A percentile compares a stretch with the other conserved stretches of the same genome.
Evolutionary conservation across 2,888 invertebrate genomes (phyloP).

Genomic region (Thymelicus sylvestris): DNA sequence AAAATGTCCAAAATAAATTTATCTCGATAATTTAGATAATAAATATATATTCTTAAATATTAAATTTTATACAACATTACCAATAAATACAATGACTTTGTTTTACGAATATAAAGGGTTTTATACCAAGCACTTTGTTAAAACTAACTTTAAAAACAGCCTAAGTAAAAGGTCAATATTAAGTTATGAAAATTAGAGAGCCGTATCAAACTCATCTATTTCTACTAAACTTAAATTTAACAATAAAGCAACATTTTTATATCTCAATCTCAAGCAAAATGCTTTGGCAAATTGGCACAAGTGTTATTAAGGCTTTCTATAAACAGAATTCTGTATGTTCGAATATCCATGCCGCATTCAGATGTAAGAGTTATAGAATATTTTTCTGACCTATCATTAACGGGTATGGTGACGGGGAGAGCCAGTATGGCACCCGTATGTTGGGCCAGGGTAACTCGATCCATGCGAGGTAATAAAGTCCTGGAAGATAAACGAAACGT

Average conservation of each 20-base stretch:
- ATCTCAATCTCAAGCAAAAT: neutral
- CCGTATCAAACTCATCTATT: neutral
- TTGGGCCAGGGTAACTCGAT: conserved; percentile 59
- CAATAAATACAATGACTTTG: too few relatives aligned
- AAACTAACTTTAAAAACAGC: too few relatives aligned
- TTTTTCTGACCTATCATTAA: conserved; percentile 62
- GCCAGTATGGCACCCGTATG: conserved; percentile 60
- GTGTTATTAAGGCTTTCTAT: conserved; percentile 46
- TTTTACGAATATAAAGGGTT: too few relatives aligned
- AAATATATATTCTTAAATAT: too few relatives aligned
- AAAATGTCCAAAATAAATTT: too few relatives aligned
- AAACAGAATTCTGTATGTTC: conserved; percentile 70
- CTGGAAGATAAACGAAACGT: conserved; percentile 63
- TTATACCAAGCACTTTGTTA: too few relatives aligned
- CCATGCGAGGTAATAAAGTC: conserved; percentile 57
- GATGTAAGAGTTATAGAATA: conserved; percentile 71
- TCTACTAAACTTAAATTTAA: neutral
- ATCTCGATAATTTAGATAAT: too few relatives aligned
- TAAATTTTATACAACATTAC: too few relatives aligned
- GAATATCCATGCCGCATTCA: conserved; percentile 75
- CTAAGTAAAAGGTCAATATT: too few relatives aligned
- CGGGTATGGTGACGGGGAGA: conserved; percentile 63
- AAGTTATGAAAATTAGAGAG: too few relatives aligned
- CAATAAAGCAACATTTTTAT: neutral
- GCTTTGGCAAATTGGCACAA: conserved; percentile 14